Evolutionary conservation across 2,113 vertebrate genomes (phyloP), one percentile per base, ranked within the genome.

Genomic region (Cygnus atratus): DNA sequence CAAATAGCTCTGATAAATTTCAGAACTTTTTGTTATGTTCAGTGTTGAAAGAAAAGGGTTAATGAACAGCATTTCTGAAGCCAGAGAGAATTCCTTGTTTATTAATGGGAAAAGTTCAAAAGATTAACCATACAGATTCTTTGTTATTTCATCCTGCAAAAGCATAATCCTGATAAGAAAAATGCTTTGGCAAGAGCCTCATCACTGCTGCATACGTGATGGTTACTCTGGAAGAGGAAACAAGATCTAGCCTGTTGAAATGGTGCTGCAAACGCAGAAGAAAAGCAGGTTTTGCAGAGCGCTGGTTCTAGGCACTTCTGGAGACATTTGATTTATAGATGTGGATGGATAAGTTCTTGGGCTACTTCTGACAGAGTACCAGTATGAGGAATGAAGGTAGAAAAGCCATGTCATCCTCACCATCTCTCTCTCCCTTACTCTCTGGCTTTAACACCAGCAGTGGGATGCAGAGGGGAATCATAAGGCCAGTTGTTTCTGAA

Each of bases 81-180:
- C 28, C 61, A 75, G 46, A 65, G 19, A 61, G 21, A 72, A 82
- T 58, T 92, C 48, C 39, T 10, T 58, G 13, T 81, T 87, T 93
- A 61, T 48, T 84, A 90, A 44, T 7, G 85, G 37, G 39, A 73
- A 87, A 82, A 94, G 70, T 68, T 93, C 52, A 92, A 75, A 86
- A 92, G 73, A 88, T 80, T 86, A 65, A 61, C 65, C 16, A 31
- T 11, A 39, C 4, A 43, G 55, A 72, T 78, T 75, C 88, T 68
- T 84, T 87, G 86, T 84, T 65, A 75, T 95, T 95, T 92, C 71
- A 57, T 78, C 62, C 78, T 58, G 66, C 62, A 93, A 68, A 96
- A 82, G 31, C 44, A 8, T 58, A 65, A 87, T 78, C 39, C 25
- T 72, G 83, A 95, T 81, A 93, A 93, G 76, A 68, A 90, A 77